Evolutionary conservation across 1,140 invertebrate genomes (phyloP).

Genomic region (Drosophila watanabei): DNA sequence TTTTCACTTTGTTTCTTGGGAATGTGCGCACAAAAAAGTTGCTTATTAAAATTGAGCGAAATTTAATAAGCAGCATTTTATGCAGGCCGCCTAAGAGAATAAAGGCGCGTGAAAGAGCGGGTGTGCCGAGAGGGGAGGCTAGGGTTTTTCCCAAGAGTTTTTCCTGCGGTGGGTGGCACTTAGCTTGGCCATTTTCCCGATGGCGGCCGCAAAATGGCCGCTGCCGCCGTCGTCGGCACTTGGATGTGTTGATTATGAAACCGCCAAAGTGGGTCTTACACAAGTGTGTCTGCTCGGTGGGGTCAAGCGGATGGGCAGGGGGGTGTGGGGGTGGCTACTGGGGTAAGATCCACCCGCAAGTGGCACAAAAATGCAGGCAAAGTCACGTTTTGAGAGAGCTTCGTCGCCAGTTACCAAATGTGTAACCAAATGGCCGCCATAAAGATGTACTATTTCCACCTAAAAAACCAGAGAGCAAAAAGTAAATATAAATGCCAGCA

Average conservation of each 20-base stretch:
- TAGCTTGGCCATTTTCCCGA: constrained; percentile 54
- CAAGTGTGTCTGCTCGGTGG: constrained; percentile 48
- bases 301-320: constrained; percentile 1
- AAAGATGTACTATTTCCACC: constrained; percentile 50
- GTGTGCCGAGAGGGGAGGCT: neutral
- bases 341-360: constrained; percentile 33
- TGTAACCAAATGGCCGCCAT: constrained; percentile 69
- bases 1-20: constrained; percentile 74
- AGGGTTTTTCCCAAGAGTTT: constrained; percentile 54
- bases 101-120: constrained; percentile 9
- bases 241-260: constrained; percentile 70
- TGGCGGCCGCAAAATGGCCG: constrained; percentile 70
- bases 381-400: constrained; percentile 70
- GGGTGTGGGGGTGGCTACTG: neutral
- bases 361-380: constrained; percentile 73
- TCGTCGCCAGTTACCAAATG: constrained; percentile 53
- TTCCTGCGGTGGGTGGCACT: constrained; percentile 33
- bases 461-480: constrained; percentile 37
- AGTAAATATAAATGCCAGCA: constrained; percentile 44
- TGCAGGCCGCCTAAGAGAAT: constrained; percentile 58
- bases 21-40: constrained; percentile 63
- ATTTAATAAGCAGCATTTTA: constrained; percentile 81
- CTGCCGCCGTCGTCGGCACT: constrained; percentile 11
- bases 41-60: constrained; percentile 81
- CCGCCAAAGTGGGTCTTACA: constrained; percentile 63